Base-by-base conservation (phyloP, 2,797 vertebrate species). In the Gallinago solitaria region DNA sequence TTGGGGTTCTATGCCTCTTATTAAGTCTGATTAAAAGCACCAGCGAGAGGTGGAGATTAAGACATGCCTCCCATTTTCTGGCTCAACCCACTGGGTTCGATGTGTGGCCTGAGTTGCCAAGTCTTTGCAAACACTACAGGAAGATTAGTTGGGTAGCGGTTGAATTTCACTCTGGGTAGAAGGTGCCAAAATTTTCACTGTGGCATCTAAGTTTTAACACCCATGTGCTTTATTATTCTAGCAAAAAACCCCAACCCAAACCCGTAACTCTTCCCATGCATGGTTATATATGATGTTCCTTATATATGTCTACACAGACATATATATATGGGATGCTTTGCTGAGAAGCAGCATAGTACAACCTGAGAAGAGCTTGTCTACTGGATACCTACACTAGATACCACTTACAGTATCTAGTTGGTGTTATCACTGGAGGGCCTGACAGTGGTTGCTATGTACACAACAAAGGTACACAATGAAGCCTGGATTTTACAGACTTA, bases 81-180 rank as follows among this genome's bases (percentile, higher is more conserved):
- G 16, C 9, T 73, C 4, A 47, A 45, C 14, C 37, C 16, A 17
- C 16, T 2, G 3, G 15, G 14, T 16, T 57, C 27, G 2, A 1
- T 51, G 5, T 21, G 24, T 81, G n/a, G 35, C 33, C 71, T 19
- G 47, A 81, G 28, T 43, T 85, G 39, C 64, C 47, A 33, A 50
- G 45, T 35, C 13, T n/a, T 57, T 47, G 45, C 37, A 43, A 74
- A 54, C 12, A 11, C 33, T 53, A 25, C 25, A 69, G 47, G 33
- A 48, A 59, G 61, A 47, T 69, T 30, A 51, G 14, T 53, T 53
- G 30, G 28, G 27, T 32, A 8, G 30, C 5, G 24, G 9, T 45
- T 50, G 64, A 77, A 50, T 73, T 60, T 35, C 32, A 50, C 41
- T 4, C 69, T n/a, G 35, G n/a, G 19, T 18, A 88, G 68, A 47